Evolutionary conservation across 53 echinoderm and acorn worm species (phyloP).

Genomic region (Astropecten irregularis): DNA sequence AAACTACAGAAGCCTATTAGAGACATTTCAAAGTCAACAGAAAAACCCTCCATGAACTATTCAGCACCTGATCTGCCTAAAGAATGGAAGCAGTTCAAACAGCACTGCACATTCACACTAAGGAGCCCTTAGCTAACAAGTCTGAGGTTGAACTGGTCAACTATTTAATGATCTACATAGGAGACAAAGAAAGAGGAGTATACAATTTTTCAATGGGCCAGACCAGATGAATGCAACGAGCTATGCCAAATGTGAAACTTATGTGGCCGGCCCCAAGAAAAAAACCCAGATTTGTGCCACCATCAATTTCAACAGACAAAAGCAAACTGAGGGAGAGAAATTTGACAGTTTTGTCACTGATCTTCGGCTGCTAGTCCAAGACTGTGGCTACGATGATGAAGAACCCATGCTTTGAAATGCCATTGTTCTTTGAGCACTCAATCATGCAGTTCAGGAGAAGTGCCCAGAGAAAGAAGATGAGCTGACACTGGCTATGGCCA

Average conservation of each 20-base stretch:
- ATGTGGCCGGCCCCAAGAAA: slow-evolving; percentile 71
- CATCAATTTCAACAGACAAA: slow-evolving; percentile 48
- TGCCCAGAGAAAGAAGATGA: slow-evolving; percentile 74
- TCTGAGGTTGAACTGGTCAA: slow-evolving; percentile 64
- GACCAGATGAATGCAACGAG: slow-evolving; percentile 65
- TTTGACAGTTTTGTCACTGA: slow-evolving; percentile 74
- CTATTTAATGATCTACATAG: slow-evolving; percentile 73
- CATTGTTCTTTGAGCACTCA: slow-evolving; percentile 29
- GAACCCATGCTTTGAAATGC: slow-evolving; percentile 71
- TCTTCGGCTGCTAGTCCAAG: slow-evolving; percentile 64
- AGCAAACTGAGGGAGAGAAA: slow-evolving; percentile 60
- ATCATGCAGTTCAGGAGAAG: slow-evolving; percentile 51
- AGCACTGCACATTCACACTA: slow-evolving; percentile 57
- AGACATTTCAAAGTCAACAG: background rate
- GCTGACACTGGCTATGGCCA: slow-evolving; percentile 51
- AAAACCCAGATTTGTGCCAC: too few relatives aligned
- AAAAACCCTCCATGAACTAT: slow-evolving; percentile 14
- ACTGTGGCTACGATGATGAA: slow-evolving; percentile 64
- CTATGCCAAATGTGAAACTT: slow-evolving; percentile 71
- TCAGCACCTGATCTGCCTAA: slow-evolving; percentile 2
- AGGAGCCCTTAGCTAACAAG: slow-evolving; percentile 61
- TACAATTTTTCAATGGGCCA: slow-evolving; percentile 54
- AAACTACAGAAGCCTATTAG: slow-evolving; percentile 4
- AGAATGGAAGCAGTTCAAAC: slow-evolving; percentile 57
- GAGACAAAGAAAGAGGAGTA: slow-evolving; percentile 74